These are phyloP conservation scores for Drosophila emarginata DNA, from an alignment of 2,888 invertebrate species.

Conservation along the genomic window DNA sequence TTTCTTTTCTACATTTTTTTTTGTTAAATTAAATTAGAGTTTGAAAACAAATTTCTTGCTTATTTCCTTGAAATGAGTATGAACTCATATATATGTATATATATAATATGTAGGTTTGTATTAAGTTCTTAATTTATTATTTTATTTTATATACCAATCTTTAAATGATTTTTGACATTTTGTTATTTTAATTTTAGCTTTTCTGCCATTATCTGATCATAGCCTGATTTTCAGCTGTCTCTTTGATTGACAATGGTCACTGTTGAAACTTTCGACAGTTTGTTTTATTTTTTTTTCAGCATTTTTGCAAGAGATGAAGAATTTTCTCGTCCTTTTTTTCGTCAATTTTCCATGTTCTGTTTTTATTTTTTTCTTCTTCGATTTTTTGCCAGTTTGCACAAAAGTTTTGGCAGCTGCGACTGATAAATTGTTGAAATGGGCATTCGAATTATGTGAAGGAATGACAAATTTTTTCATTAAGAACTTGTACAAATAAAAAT, in stretches of 20 bases:
- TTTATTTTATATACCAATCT: background rate
- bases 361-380: background rate
- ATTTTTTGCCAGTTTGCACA: constrained; percentile 1
- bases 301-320: constrained; percentile 8
- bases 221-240: constrained; percentile 31
- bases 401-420: constrained; percentile 16
- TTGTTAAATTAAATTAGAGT: background rate
- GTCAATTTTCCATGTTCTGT: background rate
- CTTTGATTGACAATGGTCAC: constrained; percentile 36
- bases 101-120: background rate
- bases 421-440: constrained; percentile 21
- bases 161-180: constrained; percentile 1
- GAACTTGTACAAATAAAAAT: constrained; percentile 31
- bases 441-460: constrained; percentile 40
- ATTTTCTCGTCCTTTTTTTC: background rate
- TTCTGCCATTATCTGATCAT: constrained; percentile 19
- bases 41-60: too few relatives aligned
- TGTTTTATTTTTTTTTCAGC: background rate
- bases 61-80: background rate
- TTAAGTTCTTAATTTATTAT: too few relatives aligned
- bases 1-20: constrained; percentile 6
- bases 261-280: constrained; percentile 34
- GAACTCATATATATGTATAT: background rate
- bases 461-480: constrained; percentile 33
- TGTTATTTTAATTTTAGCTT: constrained; percentile 18